Conservation (phyloP, 2,888 invertebrate species). For the Aphodius sticticus region DNA sequence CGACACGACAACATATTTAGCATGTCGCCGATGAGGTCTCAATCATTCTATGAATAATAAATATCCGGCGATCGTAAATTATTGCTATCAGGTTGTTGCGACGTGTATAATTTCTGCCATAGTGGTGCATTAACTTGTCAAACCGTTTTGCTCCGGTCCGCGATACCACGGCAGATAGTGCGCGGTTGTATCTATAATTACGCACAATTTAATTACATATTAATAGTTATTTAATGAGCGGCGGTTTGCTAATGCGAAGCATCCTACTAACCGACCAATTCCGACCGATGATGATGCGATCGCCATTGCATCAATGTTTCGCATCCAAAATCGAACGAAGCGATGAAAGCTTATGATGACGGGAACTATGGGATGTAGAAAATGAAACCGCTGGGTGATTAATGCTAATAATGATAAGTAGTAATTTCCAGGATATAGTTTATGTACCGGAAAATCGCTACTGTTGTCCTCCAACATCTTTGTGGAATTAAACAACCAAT, state of each 20-base stretch:
- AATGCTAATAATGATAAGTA: too few species aligned
- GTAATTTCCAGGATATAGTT: too few species aligned
- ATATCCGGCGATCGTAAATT: constrained; percentile 12
- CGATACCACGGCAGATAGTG: constrained; percentile 14
- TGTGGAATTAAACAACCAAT: too few species aligned
- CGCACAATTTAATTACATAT: constrained; percentile 21
- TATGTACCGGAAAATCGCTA: too few species aligned
- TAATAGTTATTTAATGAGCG: constrained; percentile 14
- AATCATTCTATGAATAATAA: constrained; percentile 4
- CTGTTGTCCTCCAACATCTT: too few species aligned
- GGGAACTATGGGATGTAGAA: too few species aligned
- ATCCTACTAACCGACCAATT: constrained; percentile 4
- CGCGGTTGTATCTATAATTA: constrained; percentile 14
- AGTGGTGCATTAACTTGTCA: constrained; percentile 24
- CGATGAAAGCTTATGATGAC: too few species aligned
- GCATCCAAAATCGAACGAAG: too few species aligned
- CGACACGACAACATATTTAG: not conserved
- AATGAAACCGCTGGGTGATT: too few species aligned
- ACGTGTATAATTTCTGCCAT: constrained; percentile 19
- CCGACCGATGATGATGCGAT: not conserved
- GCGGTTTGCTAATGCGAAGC: not conserved
- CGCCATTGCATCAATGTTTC: not conserved
- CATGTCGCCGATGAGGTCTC: not conserved
- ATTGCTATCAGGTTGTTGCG: constrained; percentile 4
- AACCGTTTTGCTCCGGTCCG: constrained; percentile 18